Conservation (phyloP, 1,140 invertebrate species). For the Anadara kagoshimensis region DNA sequence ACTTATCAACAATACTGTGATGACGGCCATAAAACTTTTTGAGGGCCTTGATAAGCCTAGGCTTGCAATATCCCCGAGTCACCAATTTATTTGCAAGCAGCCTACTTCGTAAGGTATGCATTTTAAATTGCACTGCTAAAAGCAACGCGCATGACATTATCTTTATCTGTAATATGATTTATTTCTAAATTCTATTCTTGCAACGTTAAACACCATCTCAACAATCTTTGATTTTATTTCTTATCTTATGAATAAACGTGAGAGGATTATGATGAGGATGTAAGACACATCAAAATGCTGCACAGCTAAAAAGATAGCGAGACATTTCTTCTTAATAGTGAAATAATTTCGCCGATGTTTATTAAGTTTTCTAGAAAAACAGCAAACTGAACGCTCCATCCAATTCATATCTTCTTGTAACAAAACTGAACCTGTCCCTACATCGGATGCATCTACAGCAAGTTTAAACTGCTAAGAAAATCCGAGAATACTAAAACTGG, state of each 20-base stretch:
- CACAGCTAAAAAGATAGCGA: slow-evolving; percentile 17
- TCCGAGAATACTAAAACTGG: slow-evolving; percentile 51
- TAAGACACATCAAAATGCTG: slow-evolving; percentile 35
- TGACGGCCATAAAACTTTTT: too few relatives aligned
- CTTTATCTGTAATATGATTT: too few relatives aligned
- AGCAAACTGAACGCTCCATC: slow-evolving; percentile 35
- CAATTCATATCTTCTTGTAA: slow-evolving; percentile 24
- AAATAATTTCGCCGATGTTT: slow-evolving; percentile 33
- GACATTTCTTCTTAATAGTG: slow-evolving; percentile 34
- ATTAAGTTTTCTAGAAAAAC: slow-evolving; percentile 40
- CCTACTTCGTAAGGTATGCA: too few relatives aligned
- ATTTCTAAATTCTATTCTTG: too few relatives aligned
- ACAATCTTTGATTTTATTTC: too few relatives aligned
- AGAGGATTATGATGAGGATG: slow-evolving; percentile 27
- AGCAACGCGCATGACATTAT: too few relatives aligned
- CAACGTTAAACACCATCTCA: too few relatives aligned
- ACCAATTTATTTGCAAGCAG: too few relatives aligned
- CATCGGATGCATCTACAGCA: slow-evolving; percentile 40
- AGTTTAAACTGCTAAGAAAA: slow-evolving; percentile 60
- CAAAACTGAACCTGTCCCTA: slow-evolving; percentile 32
- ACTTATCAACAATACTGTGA: too few relatives aligned
- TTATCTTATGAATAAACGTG: slow-evolving; percentile 4
- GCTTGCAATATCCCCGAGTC: too few relatives aligned
- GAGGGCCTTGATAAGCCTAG: too few relatives aligned
- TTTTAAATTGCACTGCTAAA: too few relatives aligned